Conservation (phyloP, 2,113 vertebrate genomes). For the Motacilla alba region DNA sequence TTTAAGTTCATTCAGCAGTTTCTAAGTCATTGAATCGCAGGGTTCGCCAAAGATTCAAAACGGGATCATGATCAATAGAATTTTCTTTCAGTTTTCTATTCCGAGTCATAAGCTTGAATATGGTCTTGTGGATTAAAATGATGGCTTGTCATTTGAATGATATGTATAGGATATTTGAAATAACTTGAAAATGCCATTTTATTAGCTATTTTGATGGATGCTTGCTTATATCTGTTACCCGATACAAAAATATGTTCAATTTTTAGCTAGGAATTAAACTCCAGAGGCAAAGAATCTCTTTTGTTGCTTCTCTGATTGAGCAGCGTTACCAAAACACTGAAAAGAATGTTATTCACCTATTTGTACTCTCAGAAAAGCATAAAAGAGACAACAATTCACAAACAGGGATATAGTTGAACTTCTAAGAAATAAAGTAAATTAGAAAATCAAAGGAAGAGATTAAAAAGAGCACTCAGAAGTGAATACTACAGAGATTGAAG, state of each 20-base stretch:
- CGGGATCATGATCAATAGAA: not conserved
- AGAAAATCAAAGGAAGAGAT: not conserved
- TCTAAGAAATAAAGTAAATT: not conserved
- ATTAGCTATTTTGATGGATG: not conserved
- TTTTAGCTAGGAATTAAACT: not conserved
- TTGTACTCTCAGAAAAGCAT: not conserved
- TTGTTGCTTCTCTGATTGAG: not conserved
- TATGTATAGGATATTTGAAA: not conserved
- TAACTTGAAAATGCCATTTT: not conserved
- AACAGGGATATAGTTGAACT: not conserved
- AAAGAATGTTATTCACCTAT: not conserved
- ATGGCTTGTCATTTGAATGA: not conserved
- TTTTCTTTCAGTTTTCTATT: not conserved
- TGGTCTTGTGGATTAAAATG: not conserved
- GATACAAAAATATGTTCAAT: not conserved
- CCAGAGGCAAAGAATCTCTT: not conserved
- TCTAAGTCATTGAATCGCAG: not conserved
- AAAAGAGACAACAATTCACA: not conserved
- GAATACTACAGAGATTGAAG: not conserved
- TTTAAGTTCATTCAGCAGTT: not conserved
- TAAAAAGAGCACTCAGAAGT: not conserved
- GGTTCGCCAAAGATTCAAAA: not conserved
- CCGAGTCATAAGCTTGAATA: not conserved
- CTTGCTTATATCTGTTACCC: not conserved
- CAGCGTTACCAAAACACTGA: not conserved